Percentiles rank a stretch among this genome's conserved stretches.
Conservation (phyloP, 2,888 invertebrate genomes). For the Drosophila diplacantha region DNA sequence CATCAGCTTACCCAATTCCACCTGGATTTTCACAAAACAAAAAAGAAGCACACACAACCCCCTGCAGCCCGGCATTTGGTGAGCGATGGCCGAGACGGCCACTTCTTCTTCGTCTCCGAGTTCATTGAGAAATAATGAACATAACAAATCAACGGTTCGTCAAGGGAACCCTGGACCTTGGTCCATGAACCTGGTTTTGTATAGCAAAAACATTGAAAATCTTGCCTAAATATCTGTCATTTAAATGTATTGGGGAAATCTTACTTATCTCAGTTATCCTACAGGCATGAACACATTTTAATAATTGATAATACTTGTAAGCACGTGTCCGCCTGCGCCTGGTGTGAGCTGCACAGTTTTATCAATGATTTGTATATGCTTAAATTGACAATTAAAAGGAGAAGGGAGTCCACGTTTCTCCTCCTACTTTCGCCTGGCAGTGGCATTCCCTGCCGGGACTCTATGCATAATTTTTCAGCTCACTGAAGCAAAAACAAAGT, state of each 20-base stretch:
- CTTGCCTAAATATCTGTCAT: neutral
- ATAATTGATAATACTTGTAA: neutral
- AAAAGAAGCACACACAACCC: neutral
- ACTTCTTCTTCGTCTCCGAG: constrained; percentile 17
- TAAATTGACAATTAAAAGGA: neutral
- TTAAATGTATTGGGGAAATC: neutral
- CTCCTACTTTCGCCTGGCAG: constrained; percentile 41
- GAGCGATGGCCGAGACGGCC: constrained; percentile 42
- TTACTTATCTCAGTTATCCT: no score
- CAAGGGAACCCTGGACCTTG: constrained; percentile 17
- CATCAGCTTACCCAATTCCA: constrained; percentile 51
- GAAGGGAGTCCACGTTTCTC: neutral
- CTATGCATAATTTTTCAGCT: constrained; percentile 67
- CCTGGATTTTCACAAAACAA: constrained; percentile 1
- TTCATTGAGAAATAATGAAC: constrained; percentile 62
- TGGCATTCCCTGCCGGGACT: neutral
- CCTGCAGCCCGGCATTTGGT: constrained; percentile 30
- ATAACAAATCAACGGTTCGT: constrained; percentile 69
- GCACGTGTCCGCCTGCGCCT: neutral
- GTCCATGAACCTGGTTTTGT: neutral
- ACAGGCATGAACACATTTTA: neutral
- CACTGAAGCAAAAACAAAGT: constrained; percentile 59
- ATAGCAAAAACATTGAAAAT: neutral
- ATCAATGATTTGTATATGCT: neutral
- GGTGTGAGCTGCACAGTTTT: neutral